A percentile compares a stretch with the other conserved stretches of the same genome.
These are phyloP conservation scores for Serrognathus titanus DNA, from an alignment of 2,888 invertebrate species.

Conservation along the genomic window DNA sequence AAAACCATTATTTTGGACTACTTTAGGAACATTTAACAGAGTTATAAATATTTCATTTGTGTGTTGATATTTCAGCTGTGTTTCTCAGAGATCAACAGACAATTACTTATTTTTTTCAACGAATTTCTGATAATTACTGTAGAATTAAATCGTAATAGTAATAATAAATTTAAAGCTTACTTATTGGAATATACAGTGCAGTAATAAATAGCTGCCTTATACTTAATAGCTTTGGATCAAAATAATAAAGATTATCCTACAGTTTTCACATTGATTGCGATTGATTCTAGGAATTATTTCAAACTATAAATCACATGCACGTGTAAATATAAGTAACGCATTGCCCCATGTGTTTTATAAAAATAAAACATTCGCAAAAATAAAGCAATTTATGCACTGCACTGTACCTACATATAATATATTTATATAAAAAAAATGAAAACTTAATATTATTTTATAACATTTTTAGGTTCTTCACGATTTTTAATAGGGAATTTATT, in stretches of 20 bases:
- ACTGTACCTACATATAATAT: slow-evolving; percentile 4
- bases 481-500: slow-evolving; percentile 59
- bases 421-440: slow-evolving; percentile 2
- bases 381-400: slow-evolving; percentile 9
- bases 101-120: background rate
- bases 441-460: slow-evolving; percentile 18
- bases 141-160: background rate
- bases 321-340: background rate
- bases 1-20: slow-evolving; percentile 12
- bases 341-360: background rate
- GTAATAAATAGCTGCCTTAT: background rate
- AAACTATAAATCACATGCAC: background rate
- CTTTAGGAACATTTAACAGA: slow-evolving; percentile 14
- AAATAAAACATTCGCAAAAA: too few species aligned
- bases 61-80: background rate
- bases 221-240: background rate
- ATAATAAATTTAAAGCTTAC: slow-evolving; percentile 1
- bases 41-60: slow-evolving; percentile 2
- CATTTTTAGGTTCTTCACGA: slow-evolving; percentile 23
- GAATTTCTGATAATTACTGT: too few species aligned
- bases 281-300: background rate
- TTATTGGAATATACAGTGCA: background rate
- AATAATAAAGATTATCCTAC: background rate
- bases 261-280: background rate
- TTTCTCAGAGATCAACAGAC: slow-evolving; percentile 4